A percentile compares a stretch with the other conserved stretches of the same genome.
Conservation (phyloP, 2,113 vertebrate species). For the Syrmaticus mikado region DNA sequence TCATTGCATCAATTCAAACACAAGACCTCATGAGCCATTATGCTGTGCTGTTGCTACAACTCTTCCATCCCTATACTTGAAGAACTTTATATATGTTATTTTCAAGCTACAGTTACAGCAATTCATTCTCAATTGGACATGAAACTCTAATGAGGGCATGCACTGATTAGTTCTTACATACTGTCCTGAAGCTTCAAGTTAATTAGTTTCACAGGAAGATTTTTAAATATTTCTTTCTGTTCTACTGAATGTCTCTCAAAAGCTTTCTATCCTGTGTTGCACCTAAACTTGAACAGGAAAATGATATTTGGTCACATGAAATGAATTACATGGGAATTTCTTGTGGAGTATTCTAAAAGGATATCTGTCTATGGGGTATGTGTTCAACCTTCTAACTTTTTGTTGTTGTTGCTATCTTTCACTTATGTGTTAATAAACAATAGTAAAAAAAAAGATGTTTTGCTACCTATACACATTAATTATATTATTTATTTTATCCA, state of each 20-base stretch:
- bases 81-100: not conserved
- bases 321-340: not conserved
- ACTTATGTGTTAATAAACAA: too few relatives aligned
- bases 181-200: not conserved
- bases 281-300: not conserved
- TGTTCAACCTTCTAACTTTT: not conserved
- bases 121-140: not conserved
- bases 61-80: not conserved
- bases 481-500: too few relatives aligned
- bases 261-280: not conserved
- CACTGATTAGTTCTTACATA: not conserved
- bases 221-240: not conserved
- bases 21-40: not conserved
- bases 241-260: not conserved
- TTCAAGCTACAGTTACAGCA: not conserved
- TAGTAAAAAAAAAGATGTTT: too few relatives aligned
- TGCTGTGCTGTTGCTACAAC: not conserved
- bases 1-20: not conserved
- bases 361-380: not conserved
- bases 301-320: not conserved
- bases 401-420: not conserved
- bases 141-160: not conserved
- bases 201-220: not conserved
- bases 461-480: too few relatives aligned
- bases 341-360: not conserved